Conservation (phyloP, 2,888 invertebrate species). For the Isotomurus palustris region DNA sequence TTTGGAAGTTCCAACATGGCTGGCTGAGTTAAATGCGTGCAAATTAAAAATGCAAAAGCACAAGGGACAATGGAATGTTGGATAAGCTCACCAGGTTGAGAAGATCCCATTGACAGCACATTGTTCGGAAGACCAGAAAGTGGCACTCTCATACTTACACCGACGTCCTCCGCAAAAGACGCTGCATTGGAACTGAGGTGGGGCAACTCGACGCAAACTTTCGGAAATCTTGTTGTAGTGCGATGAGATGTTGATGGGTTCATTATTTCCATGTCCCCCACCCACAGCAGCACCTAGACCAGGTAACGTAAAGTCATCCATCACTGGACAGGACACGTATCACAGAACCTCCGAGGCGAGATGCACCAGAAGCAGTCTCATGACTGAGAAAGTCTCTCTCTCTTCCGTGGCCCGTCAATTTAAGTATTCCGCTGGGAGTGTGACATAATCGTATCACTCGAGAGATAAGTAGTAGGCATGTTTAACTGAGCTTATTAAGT, state of each 20-base stretch:
- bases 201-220: constrained; percentile 60
- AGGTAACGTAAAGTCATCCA: constrained; percentile 44
- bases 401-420: no score
- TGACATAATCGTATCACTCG: no score
- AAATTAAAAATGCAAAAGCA: neutral
- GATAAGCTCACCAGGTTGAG: constrained; percentile 70
- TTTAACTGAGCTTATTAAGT: no score
- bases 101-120: constrained; percentile 73
- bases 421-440: no score
- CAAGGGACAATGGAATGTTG: neutral
- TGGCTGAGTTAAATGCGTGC: no score
- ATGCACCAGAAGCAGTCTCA: no score
- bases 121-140: constrained; percentile 58
- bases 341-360: neutral
- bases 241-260: constrained; percentile 43
- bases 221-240: constrained; percentile 53
- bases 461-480: no score
- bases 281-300: constrained; percentile 22
- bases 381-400: no score
- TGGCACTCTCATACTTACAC: constrained; percentile 73
- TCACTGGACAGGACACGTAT: constrained; percentile 7
- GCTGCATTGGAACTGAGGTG: constrained; percentile 68
- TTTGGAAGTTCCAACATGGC: no score
- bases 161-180: constrained; percentile 77
- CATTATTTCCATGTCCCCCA: constrained; percentile 32